These are phyloP conservation scores for Cydia pomonella DNA, from an alignment of 1,140 invertebrate species.

Conservation along the genomic window DNA sequence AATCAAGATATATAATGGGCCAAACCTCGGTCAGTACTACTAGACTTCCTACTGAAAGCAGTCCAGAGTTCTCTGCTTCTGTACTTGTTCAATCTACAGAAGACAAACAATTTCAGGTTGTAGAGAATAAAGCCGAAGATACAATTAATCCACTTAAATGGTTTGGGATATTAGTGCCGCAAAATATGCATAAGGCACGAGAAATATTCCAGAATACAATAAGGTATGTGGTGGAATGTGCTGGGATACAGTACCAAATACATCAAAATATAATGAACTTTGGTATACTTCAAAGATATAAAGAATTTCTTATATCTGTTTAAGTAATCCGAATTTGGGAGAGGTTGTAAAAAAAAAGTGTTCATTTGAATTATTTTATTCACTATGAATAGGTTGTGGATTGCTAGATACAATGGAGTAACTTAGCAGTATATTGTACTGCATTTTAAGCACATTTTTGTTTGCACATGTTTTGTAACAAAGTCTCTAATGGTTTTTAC, in stretches of 20 bases:
- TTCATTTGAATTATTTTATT: constrained; percentile 34
- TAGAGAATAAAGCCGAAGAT: constrained; percentile 68
- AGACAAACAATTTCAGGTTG: constrained; percentile 67
- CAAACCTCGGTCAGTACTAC: constrained; percentile 84
- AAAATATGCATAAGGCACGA: constrained; percentile 85
- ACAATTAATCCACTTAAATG: constrained; percentile 85
- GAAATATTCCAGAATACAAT: constrained; percentile 84
- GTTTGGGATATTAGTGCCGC: constrained; percentile 88
- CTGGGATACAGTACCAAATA: constrained; percentile 84
- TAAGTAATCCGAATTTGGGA: background rate
- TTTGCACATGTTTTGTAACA: constrained; percentile 22
- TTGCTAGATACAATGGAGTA: constrained; percentile 34
- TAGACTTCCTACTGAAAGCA: constrained; percentile 84
- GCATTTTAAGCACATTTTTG: constrained; percentile 34
- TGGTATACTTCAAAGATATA: constrained; percentile 62
- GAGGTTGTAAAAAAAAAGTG: background rate
- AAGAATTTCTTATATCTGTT: constrained; percentile 29
- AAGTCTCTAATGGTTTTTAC: constrained; percentile 5
- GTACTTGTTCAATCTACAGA: constrained; percentile 65
- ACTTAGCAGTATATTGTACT: constrained; percentile 33
- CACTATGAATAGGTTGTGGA: constrained; percentile 35
- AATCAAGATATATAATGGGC: constrained; percentile 87
- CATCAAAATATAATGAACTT: constrained; percentile 73
- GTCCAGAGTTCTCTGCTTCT: constrained; percentile 81
- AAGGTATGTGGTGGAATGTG: constrained; percentile 83